Conservation (phyloP, 2,113 vertebrate genomes). For the Lanius collurio region DNA sequence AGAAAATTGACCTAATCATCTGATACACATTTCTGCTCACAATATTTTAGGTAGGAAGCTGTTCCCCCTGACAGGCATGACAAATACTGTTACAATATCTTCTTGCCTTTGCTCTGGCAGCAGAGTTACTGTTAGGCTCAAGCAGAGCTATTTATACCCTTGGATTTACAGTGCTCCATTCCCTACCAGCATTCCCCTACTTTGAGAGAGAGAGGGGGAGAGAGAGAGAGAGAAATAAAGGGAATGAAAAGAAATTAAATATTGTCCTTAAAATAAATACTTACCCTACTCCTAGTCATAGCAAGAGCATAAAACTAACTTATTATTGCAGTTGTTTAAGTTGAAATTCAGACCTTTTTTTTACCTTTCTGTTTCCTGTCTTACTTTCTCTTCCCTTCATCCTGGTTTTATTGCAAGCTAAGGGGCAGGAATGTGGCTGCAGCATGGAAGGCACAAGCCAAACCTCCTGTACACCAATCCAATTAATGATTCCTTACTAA, state of each 20-base stretch:
- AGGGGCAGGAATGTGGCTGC: neutral
- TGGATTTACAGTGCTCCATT: neutral
- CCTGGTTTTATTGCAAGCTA: neutral
- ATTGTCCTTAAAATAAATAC: neutral
- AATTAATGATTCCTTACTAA: neutral
- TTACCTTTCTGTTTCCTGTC: neutral
- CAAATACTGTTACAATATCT: conserved; percentile 23
- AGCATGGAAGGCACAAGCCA: neutral
- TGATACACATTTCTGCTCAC: conserved; percentile 23
- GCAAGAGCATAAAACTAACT: neutral
- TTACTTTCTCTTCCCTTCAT: neutral
- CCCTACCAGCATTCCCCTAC: neutral
- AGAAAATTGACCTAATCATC: conserved; percentile 45
- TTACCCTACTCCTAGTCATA: neutral
- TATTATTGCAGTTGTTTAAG: neutral
- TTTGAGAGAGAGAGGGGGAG: neutral
- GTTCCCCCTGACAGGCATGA: conserved; percentile 39
- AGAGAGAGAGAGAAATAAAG: neutral
- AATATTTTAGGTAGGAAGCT: conserved; percentile 21
- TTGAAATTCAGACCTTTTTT: neutral
- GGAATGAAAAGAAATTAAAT: neutral
- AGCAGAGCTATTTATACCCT: conserved; percentile 18
- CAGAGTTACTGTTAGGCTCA: conserved; percentile 14
- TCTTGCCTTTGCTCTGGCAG: conserved; percentile 4
- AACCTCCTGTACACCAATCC: neutral